Evolutionary conservation across 2,113 vertebrate genomes (phyloP).

Genomic region (Asarcornis scutulata): DNA sequence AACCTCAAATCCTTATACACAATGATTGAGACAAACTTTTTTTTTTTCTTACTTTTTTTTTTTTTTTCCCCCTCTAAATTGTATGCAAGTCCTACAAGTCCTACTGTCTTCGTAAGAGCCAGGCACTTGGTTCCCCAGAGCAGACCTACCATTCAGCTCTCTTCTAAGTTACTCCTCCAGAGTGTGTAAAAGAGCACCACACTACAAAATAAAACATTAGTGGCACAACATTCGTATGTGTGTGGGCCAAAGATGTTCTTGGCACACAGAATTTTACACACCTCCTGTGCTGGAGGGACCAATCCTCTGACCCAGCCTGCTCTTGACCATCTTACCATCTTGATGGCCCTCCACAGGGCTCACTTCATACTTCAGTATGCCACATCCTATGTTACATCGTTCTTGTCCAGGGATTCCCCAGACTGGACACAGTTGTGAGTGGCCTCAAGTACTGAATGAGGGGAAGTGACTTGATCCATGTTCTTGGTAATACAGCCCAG

Average conservation of each 20-base stretch:
- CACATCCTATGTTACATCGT: background rate
- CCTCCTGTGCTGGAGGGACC: background rate
- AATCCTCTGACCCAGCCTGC: background rate
- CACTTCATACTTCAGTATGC: background rate
- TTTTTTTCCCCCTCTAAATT: background rate
- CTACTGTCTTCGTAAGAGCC: background rate
- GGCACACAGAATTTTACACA: background rate
- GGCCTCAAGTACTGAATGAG: background rate
- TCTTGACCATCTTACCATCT: background rate
- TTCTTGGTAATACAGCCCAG: background rate
- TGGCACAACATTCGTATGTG: background rate
- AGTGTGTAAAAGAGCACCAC: background rate
- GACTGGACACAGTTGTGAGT: background rate
- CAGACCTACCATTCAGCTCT: background rate
- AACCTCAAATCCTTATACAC: background rate
- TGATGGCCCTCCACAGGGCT: background rate
- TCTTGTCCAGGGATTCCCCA: background rate
- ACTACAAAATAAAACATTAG: background rate
- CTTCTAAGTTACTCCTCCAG: background rate
- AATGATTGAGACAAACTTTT: background rate
- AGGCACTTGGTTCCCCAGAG: background rate
- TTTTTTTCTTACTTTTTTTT: background rate
- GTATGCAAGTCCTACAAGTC: background rate
- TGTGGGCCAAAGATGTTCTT: background rate
- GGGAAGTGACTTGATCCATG: background rate